Conservation (phyloP, 2,113 vertebrate species). For the Pelodiscus sinensis region DNA sequence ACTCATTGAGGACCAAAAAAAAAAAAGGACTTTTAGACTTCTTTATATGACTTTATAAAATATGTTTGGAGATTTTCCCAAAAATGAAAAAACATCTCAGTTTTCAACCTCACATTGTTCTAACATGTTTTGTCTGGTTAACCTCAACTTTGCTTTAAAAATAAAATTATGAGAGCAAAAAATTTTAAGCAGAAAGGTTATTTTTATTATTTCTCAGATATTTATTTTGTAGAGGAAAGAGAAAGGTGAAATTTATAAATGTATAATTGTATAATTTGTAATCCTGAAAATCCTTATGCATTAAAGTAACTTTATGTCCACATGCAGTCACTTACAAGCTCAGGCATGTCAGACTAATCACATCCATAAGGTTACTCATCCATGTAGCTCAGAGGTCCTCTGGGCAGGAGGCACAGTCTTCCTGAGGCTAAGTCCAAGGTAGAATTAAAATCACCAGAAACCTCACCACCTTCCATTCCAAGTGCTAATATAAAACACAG, state of each 20-base stretch:
- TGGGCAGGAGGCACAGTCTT: background rate
- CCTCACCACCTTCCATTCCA: background rate
- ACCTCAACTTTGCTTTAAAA: background rate
- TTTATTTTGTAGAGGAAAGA: background rate
- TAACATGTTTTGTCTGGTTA: background rate
- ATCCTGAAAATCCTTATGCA: background rate
- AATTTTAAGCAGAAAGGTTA: background rate
- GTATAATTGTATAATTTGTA: no score
- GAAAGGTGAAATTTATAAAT: background rate
- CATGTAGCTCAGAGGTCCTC: background rate
- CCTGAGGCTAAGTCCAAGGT: background rate
- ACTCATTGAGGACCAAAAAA: no score
- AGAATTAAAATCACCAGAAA: background rate
- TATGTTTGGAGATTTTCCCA: background rate
- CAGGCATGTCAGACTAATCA: background rate
- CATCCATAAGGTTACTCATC: background rate
- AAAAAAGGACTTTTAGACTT: background rate
- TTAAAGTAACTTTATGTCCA: background rate
- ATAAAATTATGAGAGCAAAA: background rate
- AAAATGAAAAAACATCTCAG: background rate
- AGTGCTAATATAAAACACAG: background rate
- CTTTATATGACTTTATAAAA: background rate
- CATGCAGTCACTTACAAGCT: background rate
- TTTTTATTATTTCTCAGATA: background rate
- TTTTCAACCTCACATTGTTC: background rate